These are phyloP conservation scores for Parotocinclus haroldoi DNA, from an alignment of 2,797 vertebrate species.

Conservation along the genomic window DNA sequence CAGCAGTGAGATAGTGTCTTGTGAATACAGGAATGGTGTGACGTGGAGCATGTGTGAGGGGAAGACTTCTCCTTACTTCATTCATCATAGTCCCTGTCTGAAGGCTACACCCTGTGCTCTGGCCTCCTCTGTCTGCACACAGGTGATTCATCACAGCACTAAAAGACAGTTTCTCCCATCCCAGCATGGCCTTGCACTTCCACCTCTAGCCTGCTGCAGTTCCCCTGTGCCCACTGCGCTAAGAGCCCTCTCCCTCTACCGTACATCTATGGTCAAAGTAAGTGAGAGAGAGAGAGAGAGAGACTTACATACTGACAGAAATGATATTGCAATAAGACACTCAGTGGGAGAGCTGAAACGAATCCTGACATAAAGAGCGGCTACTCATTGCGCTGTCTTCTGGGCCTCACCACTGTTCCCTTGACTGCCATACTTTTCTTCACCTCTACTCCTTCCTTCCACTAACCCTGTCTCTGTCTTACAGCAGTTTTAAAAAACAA, in stretches of 20 bases:
- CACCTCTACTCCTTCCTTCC: conserved; percentile 1
- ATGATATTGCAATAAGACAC: conserved; percentile 16
- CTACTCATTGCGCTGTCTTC: conserved; percentile 21
- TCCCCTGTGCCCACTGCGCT: conserved; percentile 4
- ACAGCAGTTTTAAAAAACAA: no score
- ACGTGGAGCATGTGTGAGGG: conserved; percentile 23
- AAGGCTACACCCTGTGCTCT: conserved; percentile 32
- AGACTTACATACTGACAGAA: background rate
- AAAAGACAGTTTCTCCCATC: conserved; percentile 21
- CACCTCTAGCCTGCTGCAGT: conserved; percentile 23
- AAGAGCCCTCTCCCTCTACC: conserved; percentile 4
- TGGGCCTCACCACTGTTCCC: conserved; percentile 12
- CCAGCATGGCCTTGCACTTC: conserved; percentile 3
- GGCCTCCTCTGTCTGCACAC: conserved; percentile 40
- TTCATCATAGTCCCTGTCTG: conserved; percentile 47
- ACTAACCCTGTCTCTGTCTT: background rate
- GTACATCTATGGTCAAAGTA: background rate
- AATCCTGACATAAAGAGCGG: conserved; percentile 11
- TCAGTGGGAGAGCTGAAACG: conserved; percentile 20
- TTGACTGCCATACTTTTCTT: conserved; percentile 16
- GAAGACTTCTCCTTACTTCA: conserved; percentile 41
- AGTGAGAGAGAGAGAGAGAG: background rate
- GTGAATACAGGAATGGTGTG: conserved; percentile 31
- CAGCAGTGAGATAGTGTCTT: conserved; percentile 28
- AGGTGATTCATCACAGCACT: conserved; percentile 49